Evolutionary conservation across 2,888 invertebrate genomes (phyloP).

Genomic region (Rotaria sp.): DNA sequence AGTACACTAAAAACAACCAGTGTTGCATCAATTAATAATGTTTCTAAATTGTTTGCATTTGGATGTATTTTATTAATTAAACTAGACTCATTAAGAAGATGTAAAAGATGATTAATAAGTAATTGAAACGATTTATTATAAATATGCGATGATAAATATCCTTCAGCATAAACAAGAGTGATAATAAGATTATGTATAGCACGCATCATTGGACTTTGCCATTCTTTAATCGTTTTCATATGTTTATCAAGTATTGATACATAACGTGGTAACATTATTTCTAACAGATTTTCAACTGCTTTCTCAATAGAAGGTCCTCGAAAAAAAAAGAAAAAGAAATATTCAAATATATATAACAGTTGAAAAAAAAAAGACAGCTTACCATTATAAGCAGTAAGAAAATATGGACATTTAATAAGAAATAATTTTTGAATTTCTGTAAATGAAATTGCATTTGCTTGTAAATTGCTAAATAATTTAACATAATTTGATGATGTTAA

Average conservation of each 20-base stretch:
- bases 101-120: not conserved
- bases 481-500: not conserved
- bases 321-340: not conserved
- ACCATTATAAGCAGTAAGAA: not conserved
- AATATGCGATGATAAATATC: not conserved
- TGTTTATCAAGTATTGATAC: not conserved
- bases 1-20: not conserved
- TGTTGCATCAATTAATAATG: not conserved
- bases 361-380: not conserved
- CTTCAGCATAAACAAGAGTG: not conserved
- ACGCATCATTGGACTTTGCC: not conserved
- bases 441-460: not conserved
- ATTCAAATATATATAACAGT: not conserved
- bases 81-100: not conserved
- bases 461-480: not conserved
- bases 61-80: not conserved
- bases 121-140: not conserved
- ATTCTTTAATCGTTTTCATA: not conserved
- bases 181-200: constrained; percentile 4
- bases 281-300: not conserved
- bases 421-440: not conserved
- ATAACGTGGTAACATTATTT: not conserved
- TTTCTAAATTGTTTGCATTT: not conserved
- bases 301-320: not conserved
- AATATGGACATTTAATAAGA: not conserved